Base-by-base conservation (phyloP, 2,888 invertebrate genomes). In the Drosophila neotestacea region DNA sequence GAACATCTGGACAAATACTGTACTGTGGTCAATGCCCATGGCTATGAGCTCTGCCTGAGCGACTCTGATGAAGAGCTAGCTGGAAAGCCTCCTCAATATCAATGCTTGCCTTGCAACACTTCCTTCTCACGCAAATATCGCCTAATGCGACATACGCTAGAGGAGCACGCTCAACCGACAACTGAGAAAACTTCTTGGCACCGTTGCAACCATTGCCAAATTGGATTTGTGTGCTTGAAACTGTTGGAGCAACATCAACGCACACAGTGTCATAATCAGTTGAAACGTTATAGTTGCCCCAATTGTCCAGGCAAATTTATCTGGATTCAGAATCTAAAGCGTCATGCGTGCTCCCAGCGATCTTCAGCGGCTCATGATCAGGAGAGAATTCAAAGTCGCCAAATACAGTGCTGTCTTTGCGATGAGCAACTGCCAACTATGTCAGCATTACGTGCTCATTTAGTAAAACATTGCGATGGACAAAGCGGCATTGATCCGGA, bases 241-340 rank as follows among this genome's bases (percentile, higher is more conserved):
- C 92, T 94, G 10, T 93, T 94, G 1, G 91, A 93, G 0, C 93
- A 93, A 1, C 95, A 95, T 92, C 41, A 93, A 90, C 90, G 93
- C 88, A 77, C 92, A 78, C 92, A 92, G 41, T 93, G 92, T 55
- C 74, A 89, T 10, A 91, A 90, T 65, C 75, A 73, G 6, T 68
- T 85, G 3, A 92, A 90, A 60, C 73, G 86, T 7, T 81, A 89
- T 30, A 77, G 71, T 10, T 92, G 92, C 60, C 65, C 83, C 3
- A 81, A 85, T 3, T 92, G 92, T 63, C 90, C 91, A 0, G 90
- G 90, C 3, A 91, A 90, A 66, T 92, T 92, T 62, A 86, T 89
- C 61, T 92, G 92, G 92, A 65, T 73, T 4, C 83, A 90, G 56
- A 92, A 92, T 74, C 72, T 91, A 3, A 79, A 88, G 4, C 73